Conservation (phyloP, 2,888 invertebrate genomes). For the Tipula vernalis region DNA sequence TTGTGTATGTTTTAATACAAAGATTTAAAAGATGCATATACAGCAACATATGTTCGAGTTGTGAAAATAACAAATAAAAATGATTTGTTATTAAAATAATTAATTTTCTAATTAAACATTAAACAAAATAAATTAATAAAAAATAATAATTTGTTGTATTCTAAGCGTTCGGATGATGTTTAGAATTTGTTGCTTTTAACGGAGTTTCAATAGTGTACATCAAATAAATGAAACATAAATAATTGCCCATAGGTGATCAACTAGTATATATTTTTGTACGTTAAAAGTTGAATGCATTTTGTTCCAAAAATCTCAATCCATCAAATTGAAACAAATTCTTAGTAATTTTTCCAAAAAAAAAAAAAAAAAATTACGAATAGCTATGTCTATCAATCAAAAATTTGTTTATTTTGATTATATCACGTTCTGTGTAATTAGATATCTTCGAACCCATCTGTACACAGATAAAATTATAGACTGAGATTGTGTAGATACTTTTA, state of each 20-base stretch:
- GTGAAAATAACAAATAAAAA: background rate
- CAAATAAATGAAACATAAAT: background rate
- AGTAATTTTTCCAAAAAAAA: background rate
- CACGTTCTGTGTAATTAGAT: background rate
- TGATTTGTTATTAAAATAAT: background rate
- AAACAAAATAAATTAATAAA: background rate
- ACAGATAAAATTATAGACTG: background rate
- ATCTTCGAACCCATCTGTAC: background rate
- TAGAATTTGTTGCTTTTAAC: background rate
- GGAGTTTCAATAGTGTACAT: background rate
- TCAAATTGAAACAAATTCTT: background rate
- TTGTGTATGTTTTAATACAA: background rate
- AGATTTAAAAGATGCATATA: background rate
- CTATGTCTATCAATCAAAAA: background rate
- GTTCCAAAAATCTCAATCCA: background rate
- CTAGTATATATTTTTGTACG: background rate
- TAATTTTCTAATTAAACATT: background rate
- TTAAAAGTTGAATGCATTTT: background rate
- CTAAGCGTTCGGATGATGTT: background rate
- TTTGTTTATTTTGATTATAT: background rate
- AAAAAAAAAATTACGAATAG: background rate
- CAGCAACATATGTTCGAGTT: background rate
- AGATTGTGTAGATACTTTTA: background rate
- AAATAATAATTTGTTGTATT: background rate
- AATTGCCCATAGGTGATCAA: background rate